Evolutionary conservation across 2,113 vertebrate genomes (phyloP), one percentile per base, ranked within the genome.

Genomic region (Alligator sinensis): DNA sequence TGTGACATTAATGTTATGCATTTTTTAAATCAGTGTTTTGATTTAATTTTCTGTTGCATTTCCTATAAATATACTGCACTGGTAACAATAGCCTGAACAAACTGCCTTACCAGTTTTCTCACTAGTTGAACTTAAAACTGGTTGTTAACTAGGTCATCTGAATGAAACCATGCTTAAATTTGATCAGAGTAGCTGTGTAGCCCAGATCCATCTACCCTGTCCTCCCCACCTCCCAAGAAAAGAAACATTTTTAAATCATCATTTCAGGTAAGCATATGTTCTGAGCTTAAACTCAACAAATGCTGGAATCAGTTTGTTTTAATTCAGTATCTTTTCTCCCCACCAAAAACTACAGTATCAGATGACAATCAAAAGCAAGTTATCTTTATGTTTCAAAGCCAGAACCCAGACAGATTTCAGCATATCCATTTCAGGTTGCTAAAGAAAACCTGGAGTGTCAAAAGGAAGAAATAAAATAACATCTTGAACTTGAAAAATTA

Each of bases 1-100:
- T 96, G 95, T 98, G 98, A 98, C 98, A 97, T 98, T 98, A 98
- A 98, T 98, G 97, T 90, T 98, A 98, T 98, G 97, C 96, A 97
- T 97, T 98, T 98, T 97, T 98, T 98, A 98, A 98, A 98, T 98
- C 98, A 98, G 97, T 98, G 97, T 98, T 99, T 98, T 98, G 98
- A 99, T 98, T 98, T 99, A 99, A 99, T 97, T 97, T 87, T 86
- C 85, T 92, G 79, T 91, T 96, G 77, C 47, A 2, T 94, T 97
- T 97, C 64, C 58, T 92, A 92, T 91, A 97, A 97, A 96, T 77
- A 96, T 34, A 68, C 15, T 90, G 72, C 84, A 93, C 74, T 78
- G 64, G 38, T 72, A 95, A 95, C 6, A 89, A 86, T 59, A 95
- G 77, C 96, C 61, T 92, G 82, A 92, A 70, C 95, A 94, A 95